Evolutionary conservation across 2,797 vertebrate species (phyloP).

Genomic region (Lateolabrax maculatus): DNA sequence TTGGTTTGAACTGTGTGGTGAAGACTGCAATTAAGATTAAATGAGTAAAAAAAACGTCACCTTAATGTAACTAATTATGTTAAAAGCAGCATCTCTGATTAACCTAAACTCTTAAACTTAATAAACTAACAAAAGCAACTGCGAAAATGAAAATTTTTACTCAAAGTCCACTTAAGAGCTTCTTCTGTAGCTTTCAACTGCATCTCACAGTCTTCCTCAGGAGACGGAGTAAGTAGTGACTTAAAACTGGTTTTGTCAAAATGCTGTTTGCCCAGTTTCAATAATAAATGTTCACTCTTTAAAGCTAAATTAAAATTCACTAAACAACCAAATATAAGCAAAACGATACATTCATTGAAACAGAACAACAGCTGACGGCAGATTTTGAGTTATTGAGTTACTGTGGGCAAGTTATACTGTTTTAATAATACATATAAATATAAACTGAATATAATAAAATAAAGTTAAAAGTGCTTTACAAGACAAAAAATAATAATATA

Average conservation of each 20-base stretch:
- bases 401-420: no score
- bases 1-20: neutral
- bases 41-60: neutral
- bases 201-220: neutral
- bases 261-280: neutral
- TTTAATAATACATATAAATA: no score
- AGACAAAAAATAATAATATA: no score
- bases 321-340: neutral
- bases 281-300: neutral
- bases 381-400: no score
- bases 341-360: neutral
- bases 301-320: neutral
- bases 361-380: neutral
- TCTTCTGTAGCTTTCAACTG: neutral
- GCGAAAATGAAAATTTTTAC: no score
- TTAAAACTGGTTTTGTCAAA: neutral
- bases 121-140: no score
- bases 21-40: neutral
- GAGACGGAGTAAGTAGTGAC: neutral
- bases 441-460: no score
- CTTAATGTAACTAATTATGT: no score
- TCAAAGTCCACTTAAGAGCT: neutral
- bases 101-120: neutral
- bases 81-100: no score
- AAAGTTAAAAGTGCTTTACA: no score